Evolutionary conservation across 2,888 invertebrate genomes (phyloP), one percentile per base, ranked within the genome.

Genomic region (Nomada fucata): DNA sequence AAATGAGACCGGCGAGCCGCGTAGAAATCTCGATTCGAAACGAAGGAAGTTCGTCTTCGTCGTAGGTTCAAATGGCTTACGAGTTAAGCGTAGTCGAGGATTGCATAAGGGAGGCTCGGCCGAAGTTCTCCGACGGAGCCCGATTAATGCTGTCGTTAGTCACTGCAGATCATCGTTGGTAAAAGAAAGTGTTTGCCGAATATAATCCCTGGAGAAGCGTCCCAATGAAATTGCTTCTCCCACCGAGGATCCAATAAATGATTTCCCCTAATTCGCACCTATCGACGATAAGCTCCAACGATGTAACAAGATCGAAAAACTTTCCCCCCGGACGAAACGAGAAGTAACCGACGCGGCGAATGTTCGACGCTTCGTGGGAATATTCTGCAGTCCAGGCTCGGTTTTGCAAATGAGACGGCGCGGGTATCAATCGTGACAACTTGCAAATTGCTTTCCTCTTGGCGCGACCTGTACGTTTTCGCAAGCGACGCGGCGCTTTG

Each of bases 401-500:
- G 47, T 64, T 50, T 42, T 36, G 52, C 50, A 57, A 76, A 64
- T 23, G 67, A 63, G 69, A 69, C 42, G 20, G 29, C 50, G 52
- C 18, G 13, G 67, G 53, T 70, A 68, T 61, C 72, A 65, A 29
- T 4, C 53, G 47, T 79, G 85, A 82, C 85, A 85, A 85, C 85
- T 85, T 69, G 85, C 76, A 85, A 85, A 85, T 85, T 85, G 82
- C 85, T 82, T 82, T 72, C 20, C 68, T 52, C 65, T 70, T 70
- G 73, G 75, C 76, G 23, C 72, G 52, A 67, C 63, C 64, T n/a
- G 55, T 71, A 65, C 55, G 69, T 79, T 82, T 63, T 73, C 77
- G 55, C 74, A n/a, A 65, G 26, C 55, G 60, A 15, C 59, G 59
- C 65, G 73, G 26, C 63, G 71, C 82, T 84, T 82, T 76, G 84